phyloP scores from a whole-genome alignment of 1,140 invertebrate genomes.

The Cydia strobilella region DNA sequence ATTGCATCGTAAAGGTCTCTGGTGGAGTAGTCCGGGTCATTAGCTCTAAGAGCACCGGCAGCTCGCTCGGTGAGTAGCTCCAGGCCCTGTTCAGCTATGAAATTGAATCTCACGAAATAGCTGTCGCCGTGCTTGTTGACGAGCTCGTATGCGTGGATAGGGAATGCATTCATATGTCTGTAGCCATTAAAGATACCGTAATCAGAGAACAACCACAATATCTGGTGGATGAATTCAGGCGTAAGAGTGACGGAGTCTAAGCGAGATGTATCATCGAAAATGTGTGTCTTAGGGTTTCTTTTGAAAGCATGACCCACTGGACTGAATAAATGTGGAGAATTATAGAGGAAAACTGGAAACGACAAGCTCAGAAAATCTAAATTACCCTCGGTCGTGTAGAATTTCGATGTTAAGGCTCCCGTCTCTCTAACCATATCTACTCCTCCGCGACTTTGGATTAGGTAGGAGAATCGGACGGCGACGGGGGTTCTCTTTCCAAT shows the following conservation, averaged over 20 bases:
- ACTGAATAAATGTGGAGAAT: constrained; percentile 83
- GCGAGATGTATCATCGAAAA: constrained; percentile 88
- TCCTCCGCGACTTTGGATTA: constrained; percentile 90
- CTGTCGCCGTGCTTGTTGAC: constrained; percentile 81
- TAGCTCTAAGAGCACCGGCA: constrained; percentile 72
- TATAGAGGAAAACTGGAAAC: constrained; percentile 86
- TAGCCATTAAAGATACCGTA: constrained; percentile 92
- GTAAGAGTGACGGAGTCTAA: constrained; percentile 93
- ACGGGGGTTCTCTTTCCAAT: constrained; percentile 93
- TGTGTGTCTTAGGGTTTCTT: constrained; percentile 84
- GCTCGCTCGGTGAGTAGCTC: constrained; percentile 81
- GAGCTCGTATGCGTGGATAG: constrained; percentile 85
- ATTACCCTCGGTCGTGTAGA: constrained; percentile 87
- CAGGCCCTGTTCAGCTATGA: constrained; percentile 85
- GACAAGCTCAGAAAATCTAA: constrained; percentile 86
- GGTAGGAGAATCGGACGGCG: constrained; percentile 85
- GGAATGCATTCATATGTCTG: constrained; percentile 83
- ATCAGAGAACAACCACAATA: constrained; percentile 90
- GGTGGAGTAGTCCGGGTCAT: constrained; percentile 86
- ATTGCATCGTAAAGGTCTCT: constrained; percentile 88
- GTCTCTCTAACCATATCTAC: constrained; percentile 86
- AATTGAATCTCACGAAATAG: constrained; percentile 87
- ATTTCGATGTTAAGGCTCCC: constrained; percentile 85
- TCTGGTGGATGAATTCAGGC: constrained; percentile 90
- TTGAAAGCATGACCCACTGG: constrained; percentile 82